Evolutionary conservation across 2,888 invertebrate genomes (phyloP).

Genomic region (Scaptomyza flava): DNA sequence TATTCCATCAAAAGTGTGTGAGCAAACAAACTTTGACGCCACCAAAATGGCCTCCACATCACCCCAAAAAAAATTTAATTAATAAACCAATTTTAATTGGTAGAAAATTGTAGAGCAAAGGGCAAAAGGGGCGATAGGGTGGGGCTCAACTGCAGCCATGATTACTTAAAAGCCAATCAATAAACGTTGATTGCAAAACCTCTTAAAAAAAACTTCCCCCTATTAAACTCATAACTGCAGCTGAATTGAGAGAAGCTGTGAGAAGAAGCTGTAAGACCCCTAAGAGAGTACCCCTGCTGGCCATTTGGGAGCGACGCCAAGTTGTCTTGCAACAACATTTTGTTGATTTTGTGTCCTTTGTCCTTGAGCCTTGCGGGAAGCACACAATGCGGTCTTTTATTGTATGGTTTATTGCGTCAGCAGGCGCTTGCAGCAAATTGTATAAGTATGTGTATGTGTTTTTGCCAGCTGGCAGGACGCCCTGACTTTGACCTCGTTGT

Average conservation of each 20-base stretch:
- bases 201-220: neutral
- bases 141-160: constrained; percentile 4
- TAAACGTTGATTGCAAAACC: constrained; percentile 28
- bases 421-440: constrained; percentile 15
- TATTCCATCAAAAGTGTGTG: constrained; percentile 63
- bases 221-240: too few relatives aligned
- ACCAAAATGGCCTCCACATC: neutral
- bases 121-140: neutral
- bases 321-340: constrained; percentile 11
- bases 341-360: constrained; percentile 21
- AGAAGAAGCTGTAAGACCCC: neutral
- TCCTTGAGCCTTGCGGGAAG: constrained; percentile 40
- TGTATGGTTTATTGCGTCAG: constrained; percentile 73
- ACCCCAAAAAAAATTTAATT: constrained; percentile 45
- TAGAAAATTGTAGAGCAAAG: neutral
- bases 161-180: constrained; percentile 38
- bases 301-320: constrained; percentile 17
- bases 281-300: too few relatives aligned
- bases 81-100: constrained; percentile 68
- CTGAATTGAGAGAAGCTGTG: neutral
- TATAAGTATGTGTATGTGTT: constrained; percentile 4
- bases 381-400: constrained; percentile 66
- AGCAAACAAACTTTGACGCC: constrained; percentile 49
- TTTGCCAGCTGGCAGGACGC: constrained; percentile 51
- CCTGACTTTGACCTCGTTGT: constrained; percentile 74